Evolutionary conservation across 2,797 vertebrate species (phyloP), one percentile per base, ranked within the genome.

Genomic region (Takifugu ocellatus): DNA sequence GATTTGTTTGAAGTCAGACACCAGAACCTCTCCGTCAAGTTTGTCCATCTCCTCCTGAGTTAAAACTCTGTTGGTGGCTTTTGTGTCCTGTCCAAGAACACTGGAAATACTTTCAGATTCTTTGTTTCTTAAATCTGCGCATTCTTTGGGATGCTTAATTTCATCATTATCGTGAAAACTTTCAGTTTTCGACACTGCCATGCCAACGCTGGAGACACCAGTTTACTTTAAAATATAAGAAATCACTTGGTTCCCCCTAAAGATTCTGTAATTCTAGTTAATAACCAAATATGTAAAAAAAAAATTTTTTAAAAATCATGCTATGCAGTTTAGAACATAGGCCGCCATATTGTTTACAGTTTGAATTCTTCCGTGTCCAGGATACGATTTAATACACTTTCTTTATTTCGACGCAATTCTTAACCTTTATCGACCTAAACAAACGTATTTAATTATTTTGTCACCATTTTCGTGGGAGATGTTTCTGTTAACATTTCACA

Each of bases 1-100:
- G 33, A 91, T 74, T 54, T 92, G 93, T 55, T 94, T 98, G 82
- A 97, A 99, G 3, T 90, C 88, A 2, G 95, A 93, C 48, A 98
- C 92, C 59, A 94, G 74, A 42, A 69, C 31, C 3, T 94, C 93
- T n/a, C 60, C 84, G 25, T 75, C 50, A 29, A 93, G 76, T 59
- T 79, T 92, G 48, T 91, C 83, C 2, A 54, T 42, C 70, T 95
- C 93, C 66, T 89, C 88, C 46, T 66, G 59, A 5, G 80, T 90
- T 55, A 94, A 87, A 49, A 56, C 76, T 72, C 88, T 88, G 11
- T 60, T 54, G 3, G 66, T 16, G 1, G 76, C 66, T 15, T 60
- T 71, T 25, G 75, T 82, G 0, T 45, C 88, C 68, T 78, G 87
- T 17, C 71, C 83, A 33, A 49, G 17, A 25, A 53, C 33, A 49